Conservation (phyloP, 2,113 vertebrate species). For the Ondatra zibethicus region DNA sequence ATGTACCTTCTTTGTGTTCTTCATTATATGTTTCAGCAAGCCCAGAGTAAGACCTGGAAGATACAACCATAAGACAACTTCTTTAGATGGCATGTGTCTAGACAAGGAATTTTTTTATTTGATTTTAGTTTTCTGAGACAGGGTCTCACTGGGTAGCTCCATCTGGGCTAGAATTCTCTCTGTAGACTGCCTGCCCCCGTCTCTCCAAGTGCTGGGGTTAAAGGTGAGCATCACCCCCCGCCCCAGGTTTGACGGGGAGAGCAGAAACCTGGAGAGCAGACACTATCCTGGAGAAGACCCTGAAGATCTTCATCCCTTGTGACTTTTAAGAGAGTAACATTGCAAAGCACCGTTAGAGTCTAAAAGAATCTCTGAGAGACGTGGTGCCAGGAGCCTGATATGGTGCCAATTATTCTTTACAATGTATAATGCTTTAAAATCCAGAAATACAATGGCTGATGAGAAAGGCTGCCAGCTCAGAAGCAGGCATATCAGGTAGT, state of each 20-base stretch:
- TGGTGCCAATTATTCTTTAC: neutral
- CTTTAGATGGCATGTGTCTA: slow-evolving; percentile 14
- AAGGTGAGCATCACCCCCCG: neutral
- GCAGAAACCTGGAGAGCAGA: neutral
- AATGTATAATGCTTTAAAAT: neutral
- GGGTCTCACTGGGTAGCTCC: neutral
- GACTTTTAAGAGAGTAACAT: neutral
- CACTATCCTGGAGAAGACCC: neutral
- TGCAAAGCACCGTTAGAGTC: neutral
- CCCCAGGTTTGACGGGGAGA: neutral
- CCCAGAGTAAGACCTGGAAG: slow-evolving; percentile 85
- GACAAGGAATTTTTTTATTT: neutral
- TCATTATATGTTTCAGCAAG: slow-evolving; percentile 82
- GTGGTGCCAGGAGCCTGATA: neutral
- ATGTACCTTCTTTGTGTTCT: slow-evolving; percentile 85
- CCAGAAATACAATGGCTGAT: neutral
- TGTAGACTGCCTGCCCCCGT: neutral
- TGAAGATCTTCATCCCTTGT: neutral
- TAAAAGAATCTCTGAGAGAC: neutral
- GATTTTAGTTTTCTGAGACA: neutral
- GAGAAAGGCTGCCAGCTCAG: neutral
- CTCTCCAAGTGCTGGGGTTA: neutral
- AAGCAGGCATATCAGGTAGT: neutral
- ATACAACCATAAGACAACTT: neutral
- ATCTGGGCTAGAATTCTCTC: neutral